Conservation (phyloP, 2,113 vertebrate species). For the Tursiops truncatus region DNA sequence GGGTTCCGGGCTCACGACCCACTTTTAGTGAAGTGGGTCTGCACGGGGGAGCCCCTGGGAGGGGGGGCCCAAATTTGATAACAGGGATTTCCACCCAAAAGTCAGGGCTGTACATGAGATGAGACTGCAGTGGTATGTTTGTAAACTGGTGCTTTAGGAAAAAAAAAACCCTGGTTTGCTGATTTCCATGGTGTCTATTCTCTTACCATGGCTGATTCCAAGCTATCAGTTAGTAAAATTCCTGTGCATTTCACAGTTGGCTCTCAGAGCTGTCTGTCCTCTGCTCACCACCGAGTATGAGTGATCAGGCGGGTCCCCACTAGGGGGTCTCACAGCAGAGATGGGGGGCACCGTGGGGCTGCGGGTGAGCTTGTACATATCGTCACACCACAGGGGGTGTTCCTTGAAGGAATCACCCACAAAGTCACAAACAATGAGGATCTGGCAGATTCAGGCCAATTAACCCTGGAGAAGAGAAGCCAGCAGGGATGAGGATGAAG, state of each 20-base stretch:
- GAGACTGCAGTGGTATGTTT: not conserved
- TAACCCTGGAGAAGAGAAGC: not conserved
- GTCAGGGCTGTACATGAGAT: not conserved
- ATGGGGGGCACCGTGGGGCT: not conserved
- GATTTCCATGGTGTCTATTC: not conserved
- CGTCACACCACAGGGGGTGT: no score
- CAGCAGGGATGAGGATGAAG: not conserved
- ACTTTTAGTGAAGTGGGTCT: not conserved
- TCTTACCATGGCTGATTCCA: not conserved
- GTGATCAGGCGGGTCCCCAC: not conserved
- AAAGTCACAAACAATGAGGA: not conserved
- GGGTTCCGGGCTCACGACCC: not conserved
- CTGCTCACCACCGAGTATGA: not conserved
- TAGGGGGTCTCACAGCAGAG: not conserved
- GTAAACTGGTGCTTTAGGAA: not conserved
- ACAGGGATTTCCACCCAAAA: not conserved
- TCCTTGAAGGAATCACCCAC: not conserved
- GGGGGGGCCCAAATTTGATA: not conserved
- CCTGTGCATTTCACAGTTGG: accelerated
- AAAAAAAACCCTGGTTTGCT: no score
- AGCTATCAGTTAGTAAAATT: not conserved
- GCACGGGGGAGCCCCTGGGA: not conserved
- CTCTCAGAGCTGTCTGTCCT: not conserved
- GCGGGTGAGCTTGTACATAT: not conserved
- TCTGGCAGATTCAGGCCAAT: no score